Percentiles rank a stretch among this genome's conserved stretches.
phyloP scores from a whole-genome alignment of 2,113 vertebrate species.

The Ranitomeya variabilis region DNA sequence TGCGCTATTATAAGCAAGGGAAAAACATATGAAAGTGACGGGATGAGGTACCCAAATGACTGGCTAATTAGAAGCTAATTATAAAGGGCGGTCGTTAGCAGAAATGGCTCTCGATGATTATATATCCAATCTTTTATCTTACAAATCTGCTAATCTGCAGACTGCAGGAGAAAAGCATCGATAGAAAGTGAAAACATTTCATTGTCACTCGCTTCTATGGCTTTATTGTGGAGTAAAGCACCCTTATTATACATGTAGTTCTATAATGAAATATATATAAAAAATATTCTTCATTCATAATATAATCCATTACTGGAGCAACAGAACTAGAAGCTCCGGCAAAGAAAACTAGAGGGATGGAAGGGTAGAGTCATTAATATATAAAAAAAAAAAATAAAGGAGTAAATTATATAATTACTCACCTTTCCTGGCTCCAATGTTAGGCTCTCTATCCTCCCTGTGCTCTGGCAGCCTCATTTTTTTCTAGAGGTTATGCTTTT shows the following conservation, averaged over 20 bases:
- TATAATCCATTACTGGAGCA: background rate
- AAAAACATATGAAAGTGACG: slow-evolving; percentile 31
- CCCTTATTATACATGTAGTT: background rate
- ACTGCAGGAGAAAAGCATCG: background rate
- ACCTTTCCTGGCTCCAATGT: no score
- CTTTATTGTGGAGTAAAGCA: background rate
- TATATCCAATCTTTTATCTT: slow-evolving; percentile 3
- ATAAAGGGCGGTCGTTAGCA: slow-evolving; percentile 35
- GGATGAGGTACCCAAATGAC: slow-evolving; percentile 1
- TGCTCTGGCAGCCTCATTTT: no score
- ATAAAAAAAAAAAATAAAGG: background rate
- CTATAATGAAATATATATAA: background rate
- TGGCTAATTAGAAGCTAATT: slow-evolving; percentile 47
- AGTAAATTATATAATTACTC: no score
- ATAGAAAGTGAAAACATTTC: background rate
- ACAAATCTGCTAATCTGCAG: slow-evolving; percentile 17
- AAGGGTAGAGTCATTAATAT: background rate
- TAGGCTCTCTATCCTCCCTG: no score
- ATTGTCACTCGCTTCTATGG: slow-evolving; percentile 16
- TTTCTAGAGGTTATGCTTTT: no score
- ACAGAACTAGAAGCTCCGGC: background rate
- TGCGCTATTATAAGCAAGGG: background rate
- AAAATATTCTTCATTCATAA: background rate
- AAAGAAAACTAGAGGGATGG: background rate
- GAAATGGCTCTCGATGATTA: slow-evolving; percentile 6